phyloP scores from a whole-genome alignment of 2,113 vertebrate species.

The Melanerpes formicivorus region DNA sequence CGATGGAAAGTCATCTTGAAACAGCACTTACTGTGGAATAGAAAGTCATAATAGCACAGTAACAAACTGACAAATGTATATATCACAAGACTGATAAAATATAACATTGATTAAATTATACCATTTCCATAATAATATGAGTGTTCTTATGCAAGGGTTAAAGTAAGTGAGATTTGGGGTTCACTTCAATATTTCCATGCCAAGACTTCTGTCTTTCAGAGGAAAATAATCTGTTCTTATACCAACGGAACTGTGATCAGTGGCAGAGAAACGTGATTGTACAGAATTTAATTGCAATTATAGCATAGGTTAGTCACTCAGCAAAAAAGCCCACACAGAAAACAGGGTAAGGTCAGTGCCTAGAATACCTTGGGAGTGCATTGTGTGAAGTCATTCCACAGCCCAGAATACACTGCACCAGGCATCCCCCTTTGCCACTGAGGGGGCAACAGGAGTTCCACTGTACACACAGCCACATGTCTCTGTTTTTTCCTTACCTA shows the following conservation, averaged over 20 bases:
- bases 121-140: neutral
- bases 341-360: neutral
- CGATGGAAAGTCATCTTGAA: conserved; percentile 29
- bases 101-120: neutral
- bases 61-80: neutral
- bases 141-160: neutral
- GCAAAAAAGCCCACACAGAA: neutral
- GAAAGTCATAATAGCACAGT: conserved; percentile 11
- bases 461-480: accelerated
- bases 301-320: neutral
- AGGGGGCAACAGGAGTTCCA: neutral
- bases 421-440: neutral
- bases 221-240: neutral
- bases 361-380: neutral
- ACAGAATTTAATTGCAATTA: neutral
- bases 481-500: neutral
- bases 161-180: neutral
- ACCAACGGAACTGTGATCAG: neutral
- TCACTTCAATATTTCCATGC: neutral
- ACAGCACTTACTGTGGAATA: conserved; percentile 11
- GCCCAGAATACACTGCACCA: neutral
- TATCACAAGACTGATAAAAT: neutral
- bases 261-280: neutral
- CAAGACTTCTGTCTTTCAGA: neutral
- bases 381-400: neutral